Base-by-base conservation (phyloP, 2,113 vertebrate species). In the Tragelaphus scriptus region DNA sequence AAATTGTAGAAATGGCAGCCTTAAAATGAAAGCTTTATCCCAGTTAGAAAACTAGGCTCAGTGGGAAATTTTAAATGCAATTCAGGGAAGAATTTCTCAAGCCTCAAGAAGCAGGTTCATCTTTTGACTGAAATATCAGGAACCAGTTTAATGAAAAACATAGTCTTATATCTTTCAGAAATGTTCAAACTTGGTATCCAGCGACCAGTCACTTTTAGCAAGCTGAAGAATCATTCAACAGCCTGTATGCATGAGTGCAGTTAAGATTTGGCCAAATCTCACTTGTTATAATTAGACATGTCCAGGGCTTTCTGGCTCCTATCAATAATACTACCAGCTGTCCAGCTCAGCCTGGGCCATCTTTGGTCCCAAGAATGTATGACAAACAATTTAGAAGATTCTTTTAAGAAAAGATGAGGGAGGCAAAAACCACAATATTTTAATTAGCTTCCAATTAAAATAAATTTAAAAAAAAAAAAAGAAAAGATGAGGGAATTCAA, bases 21-120 rank as follows among this genome's bases (percentile, higher is more conserved):
- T 92, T 95, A 91, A 94, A 85, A 80, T 61, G 30, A 85, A 89
- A 95, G 40, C 59, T 80, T 80, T 82, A 77, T 93, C 53, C 85
- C 56, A 89, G 51, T 59, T 17, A 96, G 85, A 96, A 92, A 86
- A 96, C 9, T 51, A 86, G 26, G n/a, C 32, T 97, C 59, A 82
- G 6, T 85, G 40, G 86, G 36, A 65, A 51, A 91, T 89, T 91
- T 94, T 28, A 77, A 96, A 47, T 49, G 3, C 56, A 95, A 91
- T 89, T 81, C 79, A 89, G 14, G 47, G 26, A 97, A 90, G 49
- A 94, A n/a, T 19, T 93, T 84, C 51, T 93, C 65, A 85, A 88
- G 44, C 40, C 65, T 51, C 88, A 79, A 95, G 58, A 93, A 85
- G 7, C 21, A 86, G 40, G 32, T 56, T 63, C 68, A 58, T 40